These are phyloP conservation scores for Oncorhynchus keta DNA, from an alignment of 2,113 vertebrate genomes.

Conservation along the genomic window DNA sequence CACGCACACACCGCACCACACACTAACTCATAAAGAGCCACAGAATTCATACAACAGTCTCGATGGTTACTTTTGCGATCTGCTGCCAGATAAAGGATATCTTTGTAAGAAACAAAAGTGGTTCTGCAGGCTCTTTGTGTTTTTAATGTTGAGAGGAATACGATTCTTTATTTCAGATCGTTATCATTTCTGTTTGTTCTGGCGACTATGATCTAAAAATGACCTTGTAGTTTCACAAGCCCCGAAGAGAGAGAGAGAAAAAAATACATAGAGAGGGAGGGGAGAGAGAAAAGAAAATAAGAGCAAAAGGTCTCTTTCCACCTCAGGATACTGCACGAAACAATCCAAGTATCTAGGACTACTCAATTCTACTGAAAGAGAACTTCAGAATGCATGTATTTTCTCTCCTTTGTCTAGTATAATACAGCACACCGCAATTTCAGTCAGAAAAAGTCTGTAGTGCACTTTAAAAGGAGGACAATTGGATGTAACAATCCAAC, in stretches of 20 bases:
- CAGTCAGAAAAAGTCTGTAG: slow-evolving; percentile 30
- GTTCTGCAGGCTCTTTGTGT: slow-evolving; percentile 6
- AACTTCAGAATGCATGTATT: slow-evolving; percentile 43
- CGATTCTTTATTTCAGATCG: slow-evolving; percentile 10
- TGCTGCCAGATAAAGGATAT: slow-evolving; percentile 4
- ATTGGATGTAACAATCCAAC: slow-evolving; percentile 26
- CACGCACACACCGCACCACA: background rate
- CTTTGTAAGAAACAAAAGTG: slow-evolving; percentile 5
- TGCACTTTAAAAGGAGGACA: slow-evolving; percentile 23
- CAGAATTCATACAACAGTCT: slow-evolving; percentile 8
- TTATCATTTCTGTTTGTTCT: slow-evolving; percentile 2
- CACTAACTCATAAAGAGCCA: too few relatives aligned
- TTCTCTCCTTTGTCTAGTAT: slow-evolving; percentile 30
- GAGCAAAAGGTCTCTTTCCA: slow-evolving; percentile 29
- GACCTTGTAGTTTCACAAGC: slow-evolving; percentile 24
- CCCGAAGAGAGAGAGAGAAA: background rate
- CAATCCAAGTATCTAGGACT: slow-evolving; percentile 33
- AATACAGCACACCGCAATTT: slow-evolving; percentile 32
- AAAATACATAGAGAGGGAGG: background rate
- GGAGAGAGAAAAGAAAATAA: slow-evolving; percentile 30
- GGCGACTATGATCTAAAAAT: slow-evolving; percentile 12
- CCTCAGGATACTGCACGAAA: slow-evolving; percentile 45
- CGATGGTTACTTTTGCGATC: slow-evolving; percentile 20
- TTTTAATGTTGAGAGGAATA: slow-evolving; percentile 21
- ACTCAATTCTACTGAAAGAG: slow-evolving; percentile 17